Conservation (phyloP, 2,888 invertebrate species). For the Merodon equestris region DNA sequence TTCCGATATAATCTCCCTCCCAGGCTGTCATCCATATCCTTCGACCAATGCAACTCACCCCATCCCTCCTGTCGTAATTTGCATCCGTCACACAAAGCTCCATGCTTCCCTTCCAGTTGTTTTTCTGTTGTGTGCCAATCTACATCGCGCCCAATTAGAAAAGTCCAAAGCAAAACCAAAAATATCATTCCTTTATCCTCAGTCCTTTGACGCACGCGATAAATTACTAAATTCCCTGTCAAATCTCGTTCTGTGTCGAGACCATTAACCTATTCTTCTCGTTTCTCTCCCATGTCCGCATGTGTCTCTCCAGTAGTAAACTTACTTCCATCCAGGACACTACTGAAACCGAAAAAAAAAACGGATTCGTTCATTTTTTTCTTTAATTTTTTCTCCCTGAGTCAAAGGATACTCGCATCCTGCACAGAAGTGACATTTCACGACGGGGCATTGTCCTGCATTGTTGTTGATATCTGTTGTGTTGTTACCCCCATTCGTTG, state of each 20-base stretch:
- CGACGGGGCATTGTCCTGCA: constrained; percentile 38
- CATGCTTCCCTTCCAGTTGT: no score
- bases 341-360: constrained; percentile 29
- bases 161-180: constrained; percentile 8
- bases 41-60: no score
- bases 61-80: no score
- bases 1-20: no score
- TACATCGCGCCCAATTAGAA: constrained; percentile 18
- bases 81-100: no score
- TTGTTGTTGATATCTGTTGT: constrained; percentile 39
- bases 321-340: constrained; percentile 18
- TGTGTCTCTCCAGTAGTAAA: constrained; percentile 23
- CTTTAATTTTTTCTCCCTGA: constrained; percentile 36
- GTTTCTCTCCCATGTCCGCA: no score
- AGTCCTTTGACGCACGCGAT: constrained; percentile 26
- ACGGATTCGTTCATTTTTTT: background rate
- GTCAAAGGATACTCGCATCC: constrained; percentile 7
- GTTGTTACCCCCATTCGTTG: background rate
- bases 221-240: constrained; percentile 49
- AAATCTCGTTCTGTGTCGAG: constrained; percentile 15
- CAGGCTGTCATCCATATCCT: no score
- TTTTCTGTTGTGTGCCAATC: no score
- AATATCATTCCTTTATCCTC: constrained; percentile 2
- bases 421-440: constrained; percentile 32
- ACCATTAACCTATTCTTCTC: constrained; percentile 39